These are phyloP conservation scores for Epinotia nisella DNA, from an alignment of 2,888 invertebrate species.

Conservation along the genomic window DNA sequence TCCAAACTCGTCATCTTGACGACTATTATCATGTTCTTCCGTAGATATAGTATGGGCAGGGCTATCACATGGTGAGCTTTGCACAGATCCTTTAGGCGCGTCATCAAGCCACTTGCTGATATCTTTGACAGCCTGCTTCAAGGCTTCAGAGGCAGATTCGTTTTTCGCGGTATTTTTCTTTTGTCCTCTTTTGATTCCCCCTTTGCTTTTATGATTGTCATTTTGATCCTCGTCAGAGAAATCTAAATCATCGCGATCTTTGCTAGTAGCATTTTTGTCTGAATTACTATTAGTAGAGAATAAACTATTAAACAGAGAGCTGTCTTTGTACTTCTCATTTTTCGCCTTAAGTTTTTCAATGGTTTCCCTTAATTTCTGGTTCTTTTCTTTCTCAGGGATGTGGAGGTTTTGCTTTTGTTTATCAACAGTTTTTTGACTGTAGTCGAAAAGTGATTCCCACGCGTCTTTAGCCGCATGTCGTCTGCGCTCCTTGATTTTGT, in stretches of 20 bases:
- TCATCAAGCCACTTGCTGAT: constrained; percentile 96
- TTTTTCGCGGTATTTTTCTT: constrained; percentile 81
- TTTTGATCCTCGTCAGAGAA: constrained; percentile 51
- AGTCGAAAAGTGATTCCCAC: constrained; percentile 77
- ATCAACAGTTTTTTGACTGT: constrained; percentile 73
- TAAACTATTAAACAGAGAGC: constrained; percentile 65
- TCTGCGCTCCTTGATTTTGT: constrained; percentile 86
- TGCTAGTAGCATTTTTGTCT: constrained; percentile 57
- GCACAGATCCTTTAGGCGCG: constrained; percentile 90
- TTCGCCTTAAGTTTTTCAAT: constrained; percentile 87
- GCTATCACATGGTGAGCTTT: constrained; percentile 91
- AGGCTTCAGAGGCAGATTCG: constrained; percentile 83
- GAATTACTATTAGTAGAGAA: constrained; percentile 63
- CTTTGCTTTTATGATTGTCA: constrained; percentile 57
- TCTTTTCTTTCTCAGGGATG: constrained; percentile 78
- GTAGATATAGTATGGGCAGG: constrained; percentile 87
- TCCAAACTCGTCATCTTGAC: constrained; percentile 73
- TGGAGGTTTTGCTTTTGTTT: constrained; percentile 71
- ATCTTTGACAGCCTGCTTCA: constrained; percentile 90
- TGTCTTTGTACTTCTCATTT: constrained; percentile 82
- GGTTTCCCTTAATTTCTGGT: constrained; percentile 82
- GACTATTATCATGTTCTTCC: constrained; percentile 85
- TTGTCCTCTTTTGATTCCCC: constrained; percentile 65
- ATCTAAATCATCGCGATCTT: constrained; percentile 56
- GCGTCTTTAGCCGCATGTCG: constrained; percentile 80